Percentiles rank a stretch among this genome's conserved stretches.
Evolutionary conservation across 2,888 invertebrate genomes (phyloP).

Genomic region (Cancer borealis): DNA sequence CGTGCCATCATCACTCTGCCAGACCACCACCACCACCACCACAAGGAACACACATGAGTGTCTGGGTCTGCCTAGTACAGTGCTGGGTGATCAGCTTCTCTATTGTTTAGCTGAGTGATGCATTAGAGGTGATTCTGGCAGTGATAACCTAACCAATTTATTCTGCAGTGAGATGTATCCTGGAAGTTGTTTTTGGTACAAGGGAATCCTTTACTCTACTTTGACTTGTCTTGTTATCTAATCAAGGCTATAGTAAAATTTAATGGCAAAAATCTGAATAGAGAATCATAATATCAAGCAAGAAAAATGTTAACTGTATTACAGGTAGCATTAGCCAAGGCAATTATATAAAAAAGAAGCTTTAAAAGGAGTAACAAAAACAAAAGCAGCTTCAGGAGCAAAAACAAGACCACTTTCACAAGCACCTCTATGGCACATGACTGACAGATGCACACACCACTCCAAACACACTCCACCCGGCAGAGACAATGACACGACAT

Average conservation of each 20-base stretch:
- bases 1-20: constrained; percentile 65
- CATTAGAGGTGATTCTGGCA: background rate
- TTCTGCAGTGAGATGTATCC: background rate
- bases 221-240: background rate
- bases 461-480: background rate
- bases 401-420: background rate
- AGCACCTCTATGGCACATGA: background rate
- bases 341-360: background rate
- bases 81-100: background rate
- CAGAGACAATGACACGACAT: background rate
- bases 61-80: background rate
- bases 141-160: background rate
- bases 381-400: background rate
- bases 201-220: background rate
- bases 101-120: background rate
- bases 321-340: background rate
- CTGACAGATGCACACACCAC: background rate
- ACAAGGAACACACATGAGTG: background rate
- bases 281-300: background rate
- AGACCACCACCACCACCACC: background rate
- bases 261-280: background rate
- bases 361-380: background rate
- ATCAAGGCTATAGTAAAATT: background rate
- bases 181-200: background rate
- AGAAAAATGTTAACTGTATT: background rate